Conservation (phyloP, 2,113 vertebrate genomes). For the Oryzias celebensis region DNA sequence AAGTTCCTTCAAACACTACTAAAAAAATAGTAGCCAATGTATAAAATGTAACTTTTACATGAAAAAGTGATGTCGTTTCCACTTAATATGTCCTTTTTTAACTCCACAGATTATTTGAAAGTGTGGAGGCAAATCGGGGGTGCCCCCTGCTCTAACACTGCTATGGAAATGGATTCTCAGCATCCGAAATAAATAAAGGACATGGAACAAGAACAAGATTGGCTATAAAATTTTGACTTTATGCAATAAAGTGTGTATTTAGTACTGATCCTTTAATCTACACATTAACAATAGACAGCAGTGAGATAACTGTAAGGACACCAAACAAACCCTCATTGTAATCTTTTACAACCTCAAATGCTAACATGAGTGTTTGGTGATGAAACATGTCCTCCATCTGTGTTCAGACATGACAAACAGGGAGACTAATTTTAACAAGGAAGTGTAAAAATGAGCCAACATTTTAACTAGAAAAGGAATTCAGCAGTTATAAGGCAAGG, state of each 20-base stretch:
- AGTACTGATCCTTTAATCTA: slow-evolving; percentile 29
- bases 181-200: neutral
- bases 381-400: slow-evolving; percentile 18
- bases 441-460: slow-evolving; percentile 4
- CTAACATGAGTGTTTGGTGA: slow-evolving; percentile 25
- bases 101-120: neutral
- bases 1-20: too few species aligned
- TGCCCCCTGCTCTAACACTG: neutral
- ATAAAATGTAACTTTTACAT: too few species aligned
- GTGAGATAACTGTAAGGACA: slow-evolving; percentile 27
- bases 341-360: slow-evolving; percentile 47
- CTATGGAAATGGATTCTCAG: neutral
- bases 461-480: neutral
- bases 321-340: slow-evolving; percentile 27
- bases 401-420: slow-evolving; percentile 8
- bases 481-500: neutral
- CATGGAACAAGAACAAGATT: neutral
- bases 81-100: neutral
- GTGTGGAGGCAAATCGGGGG: neutral
- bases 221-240: slow-evolving; percentile 20
- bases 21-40: too few species aligned
- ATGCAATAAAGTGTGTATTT: slow-evolving; percentile 39
- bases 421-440: slow-evolving; percentile 6
- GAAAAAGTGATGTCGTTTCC: too few species aligned
- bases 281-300: slow-evolving; percentile 36